A percentile compares a stretch with the other conserved stretches of the same genome.
phyloP scores from a whole-genome alignment of 2,888 invertebrate genomes.

The Ectobius pallidus region DNA sequence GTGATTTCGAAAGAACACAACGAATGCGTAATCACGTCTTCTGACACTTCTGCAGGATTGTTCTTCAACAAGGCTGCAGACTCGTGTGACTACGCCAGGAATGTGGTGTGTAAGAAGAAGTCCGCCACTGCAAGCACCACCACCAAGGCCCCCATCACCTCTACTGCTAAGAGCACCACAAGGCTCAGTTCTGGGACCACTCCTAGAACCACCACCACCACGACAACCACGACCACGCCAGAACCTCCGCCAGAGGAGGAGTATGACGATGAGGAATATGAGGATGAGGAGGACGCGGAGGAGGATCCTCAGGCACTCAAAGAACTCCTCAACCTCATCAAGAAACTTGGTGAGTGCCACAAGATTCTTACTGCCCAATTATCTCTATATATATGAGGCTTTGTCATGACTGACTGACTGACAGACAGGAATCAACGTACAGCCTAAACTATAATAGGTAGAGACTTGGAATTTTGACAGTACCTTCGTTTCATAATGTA shows the following conservation, averaged over 20 bases:
- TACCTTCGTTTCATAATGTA: no score
- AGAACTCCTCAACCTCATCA: slow-evolving; percentile 81
- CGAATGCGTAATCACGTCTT: no score
- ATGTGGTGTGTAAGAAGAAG: slow-evolving; percentile 79
- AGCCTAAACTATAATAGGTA: no score
- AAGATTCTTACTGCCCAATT: no score
- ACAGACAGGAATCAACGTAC: no score
- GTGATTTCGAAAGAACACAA: no score
- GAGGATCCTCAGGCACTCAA: slow-evolving; percentile 81
- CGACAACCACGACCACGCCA: slow-evolving; percentile 56
- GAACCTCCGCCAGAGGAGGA: slow-evolving; percentile 58
- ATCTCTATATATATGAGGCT: no score
- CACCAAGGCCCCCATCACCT: slow-evolving; percentile 51
- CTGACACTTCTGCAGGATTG: slow-evolving; percentile 71
- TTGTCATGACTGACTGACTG: no score
- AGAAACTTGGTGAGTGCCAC: slow-evolving; percentile 77
- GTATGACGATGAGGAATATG: slow-evolving; percentile 49
- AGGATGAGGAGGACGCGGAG: slow-evolving; percentile 58
- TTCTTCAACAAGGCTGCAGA: slow-evolving; percentile 91
- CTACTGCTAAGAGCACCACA: slow-evolving; percentile 57
- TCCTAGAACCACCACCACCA: slow-evolving; percentile 56
- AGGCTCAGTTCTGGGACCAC: slow-evolving; percentile 50
- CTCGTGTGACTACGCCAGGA: slow-evolving; percentile 90
- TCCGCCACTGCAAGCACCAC: slow-evolving; percentile 54
- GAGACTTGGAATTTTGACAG: no score